These are phyloP conservation scores for Hydrocynus forskahlii DNA, from an alignment of 2,797 vertebrate species.

Conservation along the genomic window DNA sequence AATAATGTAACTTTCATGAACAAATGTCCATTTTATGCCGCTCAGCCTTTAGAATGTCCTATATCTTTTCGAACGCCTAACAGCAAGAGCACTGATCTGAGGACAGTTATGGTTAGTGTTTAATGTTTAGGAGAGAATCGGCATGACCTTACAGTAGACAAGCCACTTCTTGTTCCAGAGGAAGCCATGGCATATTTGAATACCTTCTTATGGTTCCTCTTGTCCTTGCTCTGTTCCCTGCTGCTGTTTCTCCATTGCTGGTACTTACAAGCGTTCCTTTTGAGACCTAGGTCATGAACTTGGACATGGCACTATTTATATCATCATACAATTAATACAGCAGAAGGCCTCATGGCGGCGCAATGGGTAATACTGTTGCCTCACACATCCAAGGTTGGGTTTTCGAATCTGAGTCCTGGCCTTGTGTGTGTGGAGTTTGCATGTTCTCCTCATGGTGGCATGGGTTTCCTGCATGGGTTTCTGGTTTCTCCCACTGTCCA, in stretches of 20 bases:
- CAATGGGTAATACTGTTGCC: no score
- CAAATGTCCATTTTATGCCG: constrained; percentile 71
- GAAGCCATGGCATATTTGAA: constrained; percentile 22
- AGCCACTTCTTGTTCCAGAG: neutral
- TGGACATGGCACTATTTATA: no score
- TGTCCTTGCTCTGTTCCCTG: constrained; percentile 5
- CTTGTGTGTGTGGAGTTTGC: no score
- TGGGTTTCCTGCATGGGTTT: no score
- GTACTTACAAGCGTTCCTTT: neutral
- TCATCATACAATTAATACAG: no score
- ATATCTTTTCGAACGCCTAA: neutral
- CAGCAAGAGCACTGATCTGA: neutral
- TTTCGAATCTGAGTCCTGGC: no score
- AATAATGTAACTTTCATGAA: constrained; percentile 73
- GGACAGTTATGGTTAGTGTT: neutral
- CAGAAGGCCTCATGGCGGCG: no score
- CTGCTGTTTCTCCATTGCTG: constrained; percentile 33
- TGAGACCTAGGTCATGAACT: no score
- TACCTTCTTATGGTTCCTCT: constrained; percentile 35
- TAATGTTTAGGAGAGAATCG: no score
- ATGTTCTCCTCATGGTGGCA: no score
- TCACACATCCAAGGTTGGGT: no score
- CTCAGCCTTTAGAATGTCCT: constrained; percentile 50
- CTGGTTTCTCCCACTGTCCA: no score
- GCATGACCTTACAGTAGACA: neutral